Evolutionary conservation across 2,888 invertebrate species (phyloP).

Genomic region (Conchocele bisecta): DNA sequence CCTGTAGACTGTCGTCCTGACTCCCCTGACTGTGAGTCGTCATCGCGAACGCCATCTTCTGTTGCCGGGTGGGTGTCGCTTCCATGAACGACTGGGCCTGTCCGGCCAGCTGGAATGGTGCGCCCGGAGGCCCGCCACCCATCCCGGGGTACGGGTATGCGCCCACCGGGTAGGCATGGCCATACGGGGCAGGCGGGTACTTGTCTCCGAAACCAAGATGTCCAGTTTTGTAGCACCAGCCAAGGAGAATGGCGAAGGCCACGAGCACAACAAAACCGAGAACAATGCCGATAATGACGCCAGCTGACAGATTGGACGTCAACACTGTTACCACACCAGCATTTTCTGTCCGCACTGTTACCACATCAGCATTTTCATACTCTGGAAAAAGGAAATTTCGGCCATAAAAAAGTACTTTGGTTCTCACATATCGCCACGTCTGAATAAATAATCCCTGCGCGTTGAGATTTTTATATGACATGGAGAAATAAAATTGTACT

Average conservation of each 20-base stretch:
- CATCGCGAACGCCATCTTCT: slow-evolving; percentile 67
- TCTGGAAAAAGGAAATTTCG: too few relatives aligned
- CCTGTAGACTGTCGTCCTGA: slow-evolving; percentile 27
- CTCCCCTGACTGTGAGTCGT: slow-evolving; percentile 48
- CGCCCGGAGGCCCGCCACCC: slow-evolving; percentile 27
- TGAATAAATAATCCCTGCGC: too few relatives aligned
- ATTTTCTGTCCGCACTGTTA: too few relatives aligned
- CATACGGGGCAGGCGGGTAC: too few relatives aligned
- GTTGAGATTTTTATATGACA: too few relatives aligned
- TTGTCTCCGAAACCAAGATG: too few relatives aligned
- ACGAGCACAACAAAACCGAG: slow-evolving; percentile 66
- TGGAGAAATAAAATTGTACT: too few relatives aligned
- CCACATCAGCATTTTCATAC: too few relatives aligned
- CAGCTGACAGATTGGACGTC: too few relatives aligned
- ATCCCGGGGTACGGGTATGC: slow-evolving; percentile 20
- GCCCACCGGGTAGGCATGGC: slow-evolving; percentile 40
- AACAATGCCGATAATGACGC: slow-evolving; percentile 73
- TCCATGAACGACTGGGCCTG: slow-evolving; percentile 73
- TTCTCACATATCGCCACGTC: too few relatives aligned
- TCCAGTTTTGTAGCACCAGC: slow-evolving; percentile 73
- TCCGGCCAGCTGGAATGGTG: slow-evolving; percentile 59
- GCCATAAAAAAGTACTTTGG: too few relatives aligned
- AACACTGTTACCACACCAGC: too few relatives aligned
- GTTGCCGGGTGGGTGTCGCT: slow-evolving; percentile 59
- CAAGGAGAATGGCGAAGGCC: slow-evolving; percentile 64